Evolutionary conservation across 2,113 vertebrate genomes (phyloP), one percentile per base, ranked within the genome.

Genomic region (Mastomys natalensis): DNA sequence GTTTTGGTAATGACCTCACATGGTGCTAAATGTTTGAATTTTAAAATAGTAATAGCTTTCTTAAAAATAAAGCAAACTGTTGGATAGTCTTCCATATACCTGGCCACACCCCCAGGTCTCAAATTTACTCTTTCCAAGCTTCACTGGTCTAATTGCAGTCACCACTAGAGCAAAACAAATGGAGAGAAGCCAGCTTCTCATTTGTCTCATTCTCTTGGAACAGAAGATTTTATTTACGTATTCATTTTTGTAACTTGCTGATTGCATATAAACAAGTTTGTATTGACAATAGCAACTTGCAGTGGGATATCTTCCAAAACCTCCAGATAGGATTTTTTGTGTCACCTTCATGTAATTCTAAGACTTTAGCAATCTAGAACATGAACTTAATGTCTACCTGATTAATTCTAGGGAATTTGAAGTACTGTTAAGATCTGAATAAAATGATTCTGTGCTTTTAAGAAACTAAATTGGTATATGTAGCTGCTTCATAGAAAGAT

Each of bases 1-100:
- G 48, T 96, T 94, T 81, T 91, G 45, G 40, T 84, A 82, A 76
- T 95, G 78, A 51, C 48, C 22, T 77, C 51, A 93, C 7, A 66
- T 16, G 87, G 10, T 70, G 55, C 45, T 94, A 48, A 95, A 84
- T 84, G 43, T 96, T 96, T 93, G 40, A 88, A 95, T 82, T 92
- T 90, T 66, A 94, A 90, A 90, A 88, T 96, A 37, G 19, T 87
- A 91, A 78, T 76, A 64, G 19, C 10, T 93, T 88, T 31, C 55
- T 26, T 73, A 64, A 80, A 91, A 93, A 74, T 2, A 76, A 11
- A 43, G 40, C 26, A 45, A 66, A 31, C 26, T 93, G 31, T 89
- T 89, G 17, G 37, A 24, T 73, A 4, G 64, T n/a, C 17, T 51
- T 91, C 29, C 12, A 29, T 87, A 43, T 7, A 51, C 13, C 55